These are phyloP conservation scores for Drosophila orosa DNA, from an alignment of 1,140 invertebrate species.

Conservation along the genomic window DNA sequence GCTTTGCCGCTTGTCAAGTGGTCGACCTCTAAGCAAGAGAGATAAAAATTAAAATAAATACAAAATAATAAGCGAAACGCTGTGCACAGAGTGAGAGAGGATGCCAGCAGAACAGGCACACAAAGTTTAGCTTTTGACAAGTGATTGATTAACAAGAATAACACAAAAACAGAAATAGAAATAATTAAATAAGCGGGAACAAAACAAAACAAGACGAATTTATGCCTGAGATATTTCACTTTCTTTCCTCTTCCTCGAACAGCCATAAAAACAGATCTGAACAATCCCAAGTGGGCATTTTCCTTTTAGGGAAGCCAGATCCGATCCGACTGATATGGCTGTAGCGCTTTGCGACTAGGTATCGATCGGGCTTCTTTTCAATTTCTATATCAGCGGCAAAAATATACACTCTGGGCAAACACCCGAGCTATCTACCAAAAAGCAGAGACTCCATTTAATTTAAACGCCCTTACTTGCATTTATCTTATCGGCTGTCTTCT, in stretches of 20 bases:
- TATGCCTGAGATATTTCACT: constrained; percentile 20
- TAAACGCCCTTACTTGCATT: constrained; percentile 11
- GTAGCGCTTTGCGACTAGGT: constrained; percentile 1
- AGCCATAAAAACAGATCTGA: constrained; percentile 3
- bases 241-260: constrained; percentile 32
- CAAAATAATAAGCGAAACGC: constrained; percentile 20
- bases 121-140: constrained; percentile 47
- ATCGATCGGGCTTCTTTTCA: neutral
- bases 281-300: constrained; percentile 18
- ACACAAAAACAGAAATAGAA: constrained; percentile 34
- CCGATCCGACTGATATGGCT: constrained; percentile 6
- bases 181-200: constrained; percentile 15
- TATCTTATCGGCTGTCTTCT: constrained; percentile 55
- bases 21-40: constrained; percentile 67
- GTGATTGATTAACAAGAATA: constrained; percentile 67
- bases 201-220: constrained; percentile 15
- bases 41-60: constrained; percentile 60
- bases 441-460: constrained; percentile 12
- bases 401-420: neutral
- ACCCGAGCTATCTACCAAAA: constrained; percentile 27
- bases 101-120: constrained; percentile 20
- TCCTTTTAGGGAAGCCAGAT: constrained; percentile 13
- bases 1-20: constrained; percentile 50
- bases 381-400: constrained; percentile 1
- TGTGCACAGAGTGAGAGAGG: constrained; percentile 27